phyloP scores from a whole-genome alignment of 2,797 vertebrate genomes.

The Tenualosa thibaudeaui region DNA sequence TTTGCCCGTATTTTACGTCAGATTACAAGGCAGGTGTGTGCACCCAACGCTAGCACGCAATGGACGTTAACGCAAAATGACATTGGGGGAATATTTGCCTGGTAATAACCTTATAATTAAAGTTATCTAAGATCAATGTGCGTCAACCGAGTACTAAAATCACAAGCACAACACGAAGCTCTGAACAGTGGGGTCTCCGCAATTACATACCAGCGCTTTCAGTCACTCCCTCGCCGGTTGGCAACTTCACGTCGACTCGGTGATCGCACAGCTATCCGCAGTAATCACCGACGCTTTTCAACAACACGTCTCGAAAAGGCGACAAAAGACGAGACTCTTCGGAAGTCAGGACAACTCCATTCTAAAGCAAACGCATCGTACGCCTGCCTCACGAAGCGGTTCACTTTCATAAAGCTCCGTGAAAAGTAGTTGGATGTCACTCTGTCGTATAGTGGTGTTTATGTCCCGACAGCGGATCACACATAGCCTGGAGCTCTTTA shows the following conservation, averaged over 20 bases:
- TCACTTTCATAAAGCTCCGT: neutral
- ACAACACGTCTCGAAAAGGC: neutral
- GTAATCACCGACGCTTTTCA: neutral
- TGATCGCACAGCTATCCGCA: constrained; percentile 3
- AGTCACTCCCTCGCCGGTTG: constrained; percentile 19
- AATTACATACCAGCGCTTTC: constrained; percentile 13
- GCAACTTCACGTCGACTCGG: constrained; percentile 17
- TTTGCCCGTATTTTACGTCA: neutral
- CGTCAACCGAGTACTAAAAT: neutral
- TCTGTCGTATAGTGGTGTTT: neutral
- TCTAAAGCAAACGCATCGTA: neutral
- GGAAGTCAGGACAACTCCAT: constrained; percentile 18
- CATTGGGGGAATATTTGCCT: neutral
- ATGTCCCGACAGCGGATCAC: neutral
- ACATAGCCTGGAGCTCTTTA: neutral
- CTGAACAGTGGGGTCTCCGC: neutral
- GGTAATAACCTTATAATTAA: neutral
- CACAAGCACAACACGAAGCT: neutral
- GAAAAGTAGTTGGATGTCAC: neutral
- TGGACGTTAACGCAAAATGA: neutral
- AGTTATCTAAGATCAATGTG: neutral
- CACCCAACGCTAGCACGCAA: neutral
- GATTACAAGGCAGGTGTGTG: constrained; percentile 14
- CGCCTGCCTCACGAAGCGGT: neutral
- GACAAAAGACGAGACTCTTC: neutral